Evolutionary conservation across 2,113 vertebrate species (phyloP), one percentile per base, ranked within the genome.

Genomic region (Hippocampus comes): DNA sequence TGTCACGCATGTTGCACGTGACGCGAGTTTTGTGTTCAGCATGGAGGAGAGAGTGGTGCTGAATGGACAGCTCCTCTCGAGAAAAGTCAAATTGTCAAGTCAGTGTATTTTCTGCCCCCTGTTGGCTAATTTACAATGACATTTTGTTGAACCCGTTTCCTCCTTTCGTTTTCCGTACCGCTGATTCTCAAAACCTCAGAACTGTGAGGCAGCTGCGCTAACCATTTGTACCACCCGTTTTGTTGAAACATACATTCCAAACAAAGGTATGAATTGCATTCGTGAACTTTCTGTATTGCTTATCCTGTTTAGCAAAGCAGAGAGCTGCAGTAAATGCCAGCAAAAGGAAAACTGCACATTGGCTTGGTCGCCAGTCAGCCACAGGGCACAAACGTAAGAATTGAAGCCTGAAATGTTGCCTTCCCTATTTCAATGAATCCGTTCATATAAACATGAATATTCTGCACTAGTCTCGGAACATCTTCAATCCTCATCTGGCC

Each of bases 61-160:
- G 92, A 93, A 90, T 21, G 90, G 88, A 93, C 90, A 93, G 92
- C 91, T 92, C 92, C 91, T 75, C 11, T 5, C n/a, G 6, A 76
- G 41, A 56, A 9, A 23, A 71, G 67, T 73, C 77, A 73, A 71
- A 55, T 30, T 27, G 49, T 23, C 48, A 81, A 30, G 27, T 61
- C 59, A 34, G 5, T 34, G 14, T 61, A 61, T 30, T 30, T 61
- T 4, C 27, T 25, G 61, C 86, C 89, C 78, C 71, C 89, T 89
- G 77, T 74, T 87, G 88, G 68, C 49, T 34, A 66, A 2, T 12
- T 56, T 56, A 66, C n/a, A 25, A 48, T 27, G 5, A 46, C 6
- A 20, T 9, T 65, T 2, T 5, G 43, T 20, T 49, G 17, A 18
- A 34, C 17, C 27, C 15, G 27, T 18, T 17, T n/a, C 59, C 30